Evolutionary conservation across 2,888 invertebrate genomes (phyloP), one percentile per base, ranked within the genome.

Genomic region (Apodemia mormo): DNA sequence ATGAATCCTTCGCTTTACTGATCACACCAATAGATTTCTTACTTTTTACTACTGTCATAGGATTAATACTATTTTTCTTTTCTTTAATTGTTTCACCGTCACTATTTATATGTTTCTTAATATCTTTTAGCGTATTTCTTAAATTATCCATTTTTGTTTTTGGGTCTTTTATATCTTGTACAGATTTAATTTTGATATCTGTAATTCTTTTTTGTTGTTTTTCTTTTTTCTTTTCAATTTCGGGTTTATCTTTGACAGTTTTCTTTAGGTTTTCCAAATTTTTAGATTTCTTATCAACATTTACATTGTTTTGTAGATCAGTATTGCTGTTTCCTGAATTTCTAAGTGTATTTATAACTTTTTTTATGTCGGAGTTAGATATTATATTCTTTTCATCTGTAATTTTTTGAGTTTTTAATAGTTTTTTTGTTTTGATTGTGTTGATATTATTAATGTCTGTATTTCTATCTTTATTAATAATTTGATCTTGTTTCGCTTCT

Each of bases 1-100:
- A 45, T 12, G 43, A 43, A 72, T 79, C 78, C 52, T 77, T 78
- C 14, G n/a, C 43, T 65, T 65, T 65, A 37, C 40, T 65, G 14
- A 65, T 43, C 3, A 40, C 8, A 14, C 43, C 65, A 33, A 40
- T 65, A 40, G 65, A 30, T 37, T 37, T 66, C 67, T 65, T 43
- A 33, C 33, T 65, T 29, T 58, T 58, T 61, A 68, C 2, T 61
- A 33, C 29, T 9, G 56, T 37, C 37, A 52, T 66, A n/a, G 49
- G 9, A 22, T 45, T 61, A 8, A 66, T 66, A n/a, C 40, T 68
- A 61, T 52, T 68, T 29, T 22, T 10, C 22, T 29, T 43, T 29
- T 54, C 52, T 40, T 68, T 45, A 1, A 3, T 66, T 30, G 37
- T 37, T 49, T 61, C 61, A 30, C 10, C 64, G 61, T 68, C 43